Percentiles rank a stretch among this genome's conserved stretches.
Conservation (phyloP, 1,140 invertebrate genomes). For the Brachionus asplanchnoidis region DNA sequence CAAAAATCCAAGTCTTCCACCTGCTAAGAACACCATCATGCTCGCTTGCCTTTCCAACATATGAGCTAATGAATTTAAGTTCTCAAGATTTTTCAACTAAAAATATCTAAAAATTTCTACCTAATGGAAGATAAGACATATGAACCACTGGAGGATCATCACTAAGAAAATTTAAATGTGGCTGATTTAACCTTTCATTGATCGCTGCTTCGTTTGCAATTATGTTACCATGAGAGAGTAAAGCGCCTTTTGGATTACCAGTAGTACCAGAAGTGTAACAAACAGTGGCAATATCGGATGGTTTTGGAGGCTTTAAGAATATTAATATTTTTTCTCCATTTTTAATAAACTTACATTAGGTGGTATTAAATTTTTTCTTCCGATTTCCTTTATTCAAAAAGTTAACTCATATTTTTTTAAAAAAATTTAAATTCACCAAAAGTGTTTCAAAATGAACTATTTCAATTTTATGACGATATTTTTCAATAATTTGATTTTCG, state of each 20-base stretch:
- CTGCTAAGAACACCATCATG: slow-evolving; percentile 16
- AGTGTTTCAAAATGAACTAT: neutral
- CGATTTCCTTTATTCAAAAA: neutral
- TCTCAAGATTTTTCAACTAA: neutral
- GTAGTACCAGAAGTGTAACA: slow-evolving; percentile 96
- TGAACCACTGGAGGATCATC: neutral
- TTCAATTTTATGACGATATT: neutral
- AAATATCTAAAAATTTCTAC: neutral
- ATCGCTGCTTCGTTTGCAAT: slow-evolving; percentile 12
- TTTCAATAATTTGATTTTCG: neutral
- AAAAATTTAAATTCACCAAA: neutral
- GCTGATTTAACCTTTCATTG: slow-evolving; percentile 9
- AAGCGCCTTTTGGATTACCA: slow-evolving; percentile 89
- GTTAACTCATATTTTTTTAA: neutral
- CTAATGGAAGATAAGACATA: slow-evolving; percentile 41
- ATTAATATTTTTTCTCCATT: neutral
- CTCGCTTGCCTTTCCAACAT: slow-evolving; percentile 21
- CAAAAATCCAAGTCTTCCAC: slow-evolving; percentile 74
- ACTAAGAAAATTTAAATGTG: slow-evolving; percentile 2
- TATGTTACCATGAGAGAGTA: slow-evolving; percentile 88
- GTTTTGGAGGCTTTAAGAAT: slow-evolving; percentile 47
- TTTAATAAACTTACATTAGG: neutral
- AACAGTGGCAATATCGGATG: slow-evolving; percentile 80
- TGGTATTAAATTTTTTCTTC: neutral
- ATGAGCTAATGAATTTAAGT: neutral